phyloP scores from a whole-genome alignment of 2,888 invertebrate species.

The Eupithecia inturbata region DNA sequence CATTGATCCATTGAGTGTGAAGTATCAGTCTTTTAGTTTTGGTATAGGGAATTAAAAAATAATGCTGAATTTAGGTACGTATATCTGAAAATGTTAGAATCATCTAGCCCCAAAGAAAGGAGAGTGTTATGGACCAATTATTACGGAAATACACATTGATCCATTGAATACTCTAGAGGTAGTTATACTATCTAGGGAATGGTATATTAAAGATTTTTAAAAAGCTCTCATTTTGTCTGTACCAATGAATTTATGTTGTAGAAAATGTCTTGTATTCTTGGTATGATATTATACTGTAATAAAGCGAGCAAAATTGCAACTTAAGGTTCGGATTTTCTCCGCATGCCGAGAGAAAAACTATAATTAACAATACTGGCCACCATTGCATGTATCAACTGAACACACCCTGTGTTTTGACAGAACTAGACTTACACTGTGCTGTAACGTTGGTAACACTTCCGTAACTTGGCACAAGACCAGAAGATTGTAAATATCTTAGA shows the following conservation, averaged over 20 bases:
- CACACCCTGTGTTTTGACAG: slow-evolving; percentile 22
- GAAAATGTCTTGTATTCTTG: not conserved
- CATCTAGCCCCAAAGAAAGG: not conserved
- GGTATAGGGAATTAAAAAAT: too few species aligned
- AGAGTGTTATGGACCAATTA: not conserved
- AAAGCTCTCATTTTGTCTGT: not conserved
- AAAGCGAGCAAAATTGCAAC: slow-evolving; percentile 14
- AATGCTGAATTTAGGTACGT: too few species aligned
- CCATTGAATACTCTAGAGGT: not conserved
- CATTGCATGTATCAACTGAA: slow-evolving; percentile 25
- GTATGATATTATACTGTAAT: not conserved
- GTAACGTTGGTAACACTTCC: slow-evolving; percentile 5
- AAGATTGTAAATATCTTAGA: too few species aligned
- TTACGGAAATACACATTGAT: not conserved
- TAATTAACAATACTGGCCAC: slow-evolving; percentile 27
- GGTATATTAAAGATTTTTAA: not conserved
- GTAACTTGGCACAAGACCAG: not conserved
- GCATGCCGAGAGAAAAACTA: slow-evolving; percentile 21
- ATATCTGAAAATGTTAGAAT: too few species aligned
- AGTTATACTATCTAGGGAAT: too few species aligned
- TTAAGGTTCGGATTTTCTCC: slow-evolving; percentile 25
- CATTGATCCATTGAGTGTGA: not conserved
- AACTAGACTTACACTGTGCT: slow-evolving; percentile 17
- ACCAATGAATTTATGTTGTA: not conserved
- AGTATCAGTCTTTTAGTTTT: too few species aligned